Base-by-base conservation (phyloP, 2,797 vertebrate genomes). In the Syngnathus rostellatus region DNA sequence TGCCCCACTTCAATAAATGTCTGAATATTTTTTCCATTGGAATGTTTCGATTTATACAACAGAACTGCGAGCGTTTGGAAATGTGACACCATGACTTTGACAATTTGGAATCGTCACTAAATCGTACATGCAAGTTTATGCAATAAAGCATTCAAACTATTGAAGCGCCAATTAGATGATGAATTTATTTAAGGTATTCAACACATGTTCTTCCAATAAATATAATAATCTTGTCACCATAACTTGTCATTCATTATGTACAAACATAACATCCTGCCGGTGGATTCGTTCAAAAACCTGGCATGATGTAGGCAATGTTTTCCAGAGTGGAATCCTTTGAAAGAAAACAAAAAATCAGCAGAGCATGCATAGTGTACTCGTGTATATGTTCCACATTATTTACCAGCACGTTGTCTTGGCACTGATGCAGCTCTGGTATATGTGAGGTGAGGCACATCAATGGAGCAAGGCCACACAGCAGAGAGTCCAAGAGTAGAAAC, bases 301-400 rank as follows among this genome's bases (percentile, higher is more conserved):
- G 97, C 96, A 98, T 98, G 87, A 98, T 87, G 77, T 96, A 98
- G 64, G 92, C 91, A 71, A 98, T 93, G 88, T 98, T 98, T 86
- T 98, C 96, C 84, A 98, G 86, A 59, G 95, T 94, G 73, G 93
- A 92, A 31, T 91, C 92, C 96, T 98, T 76, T 2, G 74, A 64
- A 68, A 67, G 14, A 62, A 40, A 11, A 51, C 6, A 39, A 43
- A 31, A 0, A 37, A 68, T 8, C 0, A 45, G 1, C 40, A 10
- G 17, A 61, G 16, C n/a, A 41, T 4, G 5, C 10, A 16, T 39
- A 17, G 6, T 19, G 39, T 6, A n/a, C 3, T 31, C 31, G 3
- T 10, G 16, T 39, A 11, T n/a, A 23, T 37, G 41, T 4, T 58
- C 17, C 43, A 37, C 16, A 17, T 53, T 23, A 86, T 93, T 94